These are phyloP conservation scores for Astatotilapia flaviijosephi DNA, from an alignment of 2,113 vertebrate species.

Conservation along the genomic window DNA sequence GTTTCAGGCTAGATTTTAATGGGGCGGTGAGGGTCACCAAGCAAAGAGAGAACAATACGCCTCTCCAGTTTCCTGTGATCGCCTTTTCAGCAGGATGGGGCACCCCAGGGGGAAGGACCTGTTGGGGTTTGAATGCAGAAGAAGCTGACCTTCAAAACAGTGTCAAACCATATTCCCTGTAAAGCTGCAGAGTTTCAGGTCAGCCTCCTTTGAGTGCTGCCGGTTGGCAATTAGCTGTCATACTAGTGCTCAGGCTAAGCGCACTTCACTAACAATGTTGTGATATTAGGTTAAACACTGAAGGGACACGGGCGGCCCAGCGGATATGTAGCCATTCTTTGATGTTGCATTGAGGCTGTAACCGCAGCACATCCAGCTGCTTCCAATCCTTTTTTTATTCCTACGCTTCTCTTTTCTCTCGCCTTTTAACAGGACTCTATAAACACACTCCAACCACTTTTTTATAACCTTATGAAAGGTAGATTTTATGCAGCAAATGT, in stretches of 20 bases:
- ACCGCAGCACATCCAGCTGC: background rate
- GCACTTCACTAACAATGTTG: background rate
- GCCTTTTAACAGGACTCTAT: background rate
- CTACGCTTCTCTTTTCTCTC: background rate
- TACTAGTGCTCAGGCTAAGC: background rate
- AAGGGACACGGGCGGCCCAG: background rate
- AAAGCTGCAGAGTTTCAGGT: background rate
- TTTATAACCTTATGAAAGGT: background rate
- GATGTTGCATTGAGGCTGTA: background rate
- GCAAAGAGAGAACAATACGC: constrained; percentile 48
- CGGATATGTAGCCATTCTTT: background rate
- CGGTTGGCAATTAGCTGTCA: constrained; percentile 4
- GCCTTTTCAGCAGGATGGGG: constrained; percentile 3
- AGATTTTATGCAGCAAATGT: background rate
- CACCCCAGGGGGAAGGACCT: background rate
- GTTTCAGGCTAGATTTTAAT: constrained; percentile 74
- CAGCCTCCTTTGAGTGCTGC: constrained; percentile 2
- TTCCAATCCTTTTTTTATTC: background rate
- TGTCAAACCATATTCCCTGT: constrained; percentile 25
- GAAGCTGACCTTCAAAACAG: constrained; percentile 54
- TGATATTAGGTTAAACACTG: constrained; percentile 17
- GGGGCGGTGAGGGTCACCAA: constrained; percentile 55
- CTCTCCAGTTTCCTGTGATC: constrained; percentile 38
- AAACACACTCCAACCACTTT: background rate
- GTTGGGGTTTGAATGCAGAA: constrained; percentile 34